Evolutionary conservation across 2,797 vertebrate species (phyloP), one percentile per base, ranked within the genome.

Genomic region (Chrysocyon brachyurus): DNA sequence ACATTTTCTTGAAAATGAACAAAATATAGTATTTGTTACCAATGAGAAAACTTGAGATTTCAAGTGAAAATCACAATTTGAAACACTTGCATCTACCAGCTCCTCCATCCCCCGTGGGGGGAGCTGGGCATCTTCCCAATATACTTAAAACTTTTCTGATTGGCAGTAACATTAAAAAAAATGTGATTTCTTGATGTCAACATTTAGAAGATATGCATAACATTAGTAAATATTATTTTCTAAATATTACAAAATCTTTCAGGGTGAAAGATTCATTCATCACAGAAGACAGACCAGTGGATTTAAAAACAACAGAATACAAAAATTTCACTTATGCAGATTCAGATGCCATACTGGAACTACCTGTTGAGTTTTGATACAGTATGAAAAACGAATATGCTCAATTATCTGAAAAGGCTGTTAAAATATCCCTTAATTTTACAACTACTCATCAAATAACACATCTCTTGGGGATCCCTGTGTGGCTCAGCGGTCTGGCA

Each of bases 11-110:
- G 5, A 86, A 87, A 82, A 94, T 68, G 26, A 95, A 93, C 28
- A 81, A 70, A 79, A 56, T 0, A 61, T 6, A 26, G 22, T 87
- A 92, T 57, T 82, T 97, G 61, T 36, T 91, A 78, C 78, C 59
- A 87, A 73, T 85, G 56, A 85, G 57, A 94, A 96, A 96, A 95
- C 56, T 21, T 85, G 63, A 95, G 22, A 72, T 90, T 91, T 85
- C 46, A 59, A 90, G 36, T n/a, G 63, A 91, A 93, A 94, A 77
- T 66, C 70, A 75, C 31, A 97, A 75, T 70, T 92, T 63, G 90
- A 92, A 73, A 92, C 82, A 54, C 36, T 26, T 77, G 1, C 16
- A 68, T 31, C 36, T 63, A 90, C 54, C 63, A 0, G 40, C 40
- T 5, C 40, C 40, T n/a, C 40, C 6, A 6, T 8, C 40, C 40